A percentile compares a stretch with the other conserved stretches of the same genome.
phyloP scores from a whole-genome alignment of 2,797 vertebrate species.

The Pterois miles region DNA sequence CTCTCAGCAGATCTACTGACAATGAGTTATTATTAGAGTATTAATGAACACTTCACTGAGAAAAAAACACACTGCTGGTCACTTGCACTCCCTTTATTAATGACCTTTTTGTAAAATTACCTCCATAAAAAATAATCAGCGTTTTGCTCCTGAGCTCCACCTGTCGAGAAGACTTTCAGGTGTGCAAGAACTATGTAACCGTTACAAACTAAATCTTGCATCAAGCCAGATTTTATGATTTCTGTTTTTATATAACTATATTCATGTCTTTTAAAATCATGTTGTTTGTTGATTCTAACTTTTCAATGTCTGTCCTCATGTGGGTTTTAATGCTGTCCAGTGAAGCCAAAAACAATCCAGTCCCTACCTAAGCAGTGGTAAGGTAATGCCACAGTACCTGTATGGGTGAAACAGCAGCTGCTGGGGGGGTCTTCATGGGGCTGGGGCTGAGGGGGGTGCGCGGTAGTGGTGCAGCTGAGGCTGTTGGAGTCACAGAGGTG shows the following conservation, averaged over 20 bases:
- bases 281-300: neutral
- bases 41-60: too few relatives aligned
- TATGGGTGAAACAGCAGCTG: conserved; percentile 95
- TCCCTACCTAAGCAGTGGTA: neutral
- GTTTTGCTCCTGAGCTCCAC: neutral
- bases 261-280: neutral
- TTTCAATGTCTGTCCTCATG: neutral
- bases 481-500: conserved; percentile 68
- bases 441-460: conserved; percentile 96
- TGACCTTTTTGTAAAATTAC: too few relatives aligned
- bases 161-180: neutral
- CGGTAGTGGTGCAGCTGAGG: conserved; percentile 85
- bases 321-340: neutral
- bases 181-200: neutral
- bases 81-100: too few relatives aligned
- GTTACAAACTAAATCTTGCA: too few relatives aligned
- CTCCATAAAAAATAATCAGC: neutral
- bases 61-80: too few relatives aligned
- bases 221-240: neutral
- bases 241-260: neutral
- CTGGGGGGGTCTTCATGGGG: conserved; percentile 96
- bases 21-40: too few relatives aligned
- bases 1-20: too few relatives aligned
- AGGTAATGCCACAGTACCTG: conserved; percentile 75
- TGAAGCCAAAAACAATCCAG: neutral